Evolutionary conservation across 2,113 vertebrate genomes (phyloP), one percentile per base, ranked within the genome.

Genomic region (Ptychochromis oligacanthus): DNA sequence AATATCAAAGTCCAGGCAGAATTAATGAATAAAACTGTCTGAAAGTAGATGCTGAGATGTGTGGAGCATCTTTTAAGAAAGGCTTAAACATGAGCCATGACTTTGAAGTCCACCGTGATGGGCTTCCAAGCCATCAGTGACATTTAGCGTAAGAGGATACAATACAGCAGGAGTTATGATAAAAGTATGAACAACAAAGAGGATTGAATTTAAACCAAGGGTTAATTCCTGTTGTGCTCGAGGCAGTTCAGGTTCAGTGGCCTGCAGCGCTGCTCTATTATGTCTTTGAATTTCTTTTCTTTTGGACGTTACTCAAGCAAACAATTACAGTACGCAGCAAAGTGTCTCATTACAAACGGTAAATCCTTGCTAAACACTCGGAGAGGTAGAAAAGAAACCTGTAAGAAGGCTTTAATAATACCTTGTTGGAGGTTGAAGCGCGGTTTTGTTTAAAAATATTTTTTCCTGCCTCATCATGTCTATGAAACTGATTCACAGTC

Each of bases 351-450:
- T 87, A 79, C 13, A 49, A 49, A 60, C 58, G 54, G 62, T 82
- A 91, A 83, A 81, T 87, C 64, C 57, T 52, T 14, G 13, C 24
- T 61, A 76, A 90, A 77, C 77, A 88, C n/a, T 77, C 61, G 11
- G 46, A 34, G 0, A 26, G 28, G 26, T 54, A 54, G 46, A 54
- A 80, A 87, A 75, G 60, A 84, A 84, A 67, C 60, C 54, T 46
- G 59, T 81, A 54, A 18, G 10, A 59, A 7, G 1, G 6, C 43
- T 58, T 64, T 9, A 70, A 54, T 3, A 28, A 52, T 62, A 59
- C 13, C 64, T 58, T 77, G 59, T n/a, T 46, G 22, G 7, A 62
- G 54, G 79, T 59, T 81, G 81, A 77, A 17, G 24, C 10, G 3
- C 57, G 38, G 46, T 84, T 60, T 26, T 36, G 24, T 14, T 55